Percentiles rank a stretch among this genome's conserved stretches.
Evolutionary conservation across 2,113 vertebrate species (phyloP).

Genomic region (Rostratula benghalensis): DNA sequence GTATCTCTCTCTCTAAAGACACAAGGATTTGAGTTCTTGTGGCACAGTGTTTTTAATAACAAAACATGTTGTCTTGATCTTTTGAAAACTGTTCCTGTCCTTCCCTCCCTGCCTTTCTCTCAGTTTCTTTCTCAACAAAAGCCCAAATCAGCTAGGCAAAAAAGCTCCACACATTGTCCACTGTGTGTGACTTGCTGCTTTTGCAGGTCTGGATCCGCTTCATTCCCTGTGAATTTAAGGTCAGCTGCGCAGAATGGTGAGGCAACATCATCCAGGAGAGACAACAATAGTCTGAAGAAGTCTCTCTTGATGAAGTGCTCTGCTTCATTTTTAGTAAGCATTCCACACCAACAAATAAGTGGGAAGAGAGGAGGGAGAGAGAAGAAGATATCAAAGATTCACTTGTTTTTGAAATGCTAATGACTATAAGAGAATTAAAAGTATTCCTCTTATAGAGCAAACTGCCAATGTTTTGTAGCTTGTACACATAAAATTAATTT

Average conservation of each 20-base stretch:
- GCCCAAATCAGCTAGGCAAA: neutral
- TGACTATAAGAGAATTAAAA: neutral
- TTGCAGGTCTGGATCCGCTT: neutral
- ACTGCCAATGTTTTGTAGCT: neutral
- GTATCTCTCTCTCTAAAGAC: conserved; percentile 20
- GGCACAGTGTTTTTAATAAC: neutral
- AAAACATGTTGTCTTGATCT: neutral
- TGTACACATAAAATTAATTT: neutral
- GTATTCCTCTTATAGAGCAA: neutral
- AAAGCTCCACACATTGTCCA: neutral
- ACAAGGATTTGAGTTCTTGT: neutral
- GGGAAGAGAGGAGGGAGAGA: neutral
- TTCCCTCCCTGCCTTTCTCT: conserved; percentile 23
- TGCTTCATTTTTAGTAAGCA: neutral
- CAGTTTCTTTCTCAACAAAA: neutral
- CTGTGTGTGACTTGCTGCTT: neutral
- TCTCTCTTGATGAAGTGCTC: neutral
- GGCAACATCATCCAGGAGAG: neutral
- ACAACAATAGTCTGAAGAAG: neutral
- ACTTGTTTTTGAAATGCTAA: conserved; percentile 20
- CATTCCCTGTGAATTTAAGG: neutral
- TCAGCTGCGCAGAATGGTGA: neutral
- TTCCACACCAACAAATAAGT: neutral
- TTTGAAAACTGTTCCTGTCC: conserved; percentile 17
- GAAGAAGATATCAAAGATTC: neutral